phyloP scores from a whole-genome alignment of 1,140 invertebrate species.

The Aculops lycopersici region DNA sequence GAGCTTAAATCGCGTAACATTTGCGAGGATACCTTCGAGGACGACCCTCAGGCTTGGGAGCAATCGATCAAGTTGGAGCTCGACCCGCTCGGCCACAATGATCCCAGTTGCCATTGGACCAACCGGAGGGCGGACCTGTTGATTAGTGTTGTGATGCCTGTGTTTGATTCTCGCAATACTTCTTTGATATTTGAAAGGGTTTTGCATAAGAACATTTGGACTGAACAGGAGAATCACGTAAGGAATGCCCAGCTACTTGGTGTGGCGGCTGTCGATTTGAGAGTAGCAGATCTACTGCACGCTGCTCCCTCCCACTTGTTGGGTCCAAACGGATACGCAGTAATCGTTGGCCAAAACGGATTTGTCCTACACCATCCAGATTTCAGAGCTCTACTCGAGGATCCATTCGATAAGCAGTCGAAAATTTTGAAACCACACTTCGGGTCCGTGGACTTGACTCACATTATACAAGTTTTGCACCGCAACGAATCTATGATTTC shows the following conservation, averaged over 20 bases:
- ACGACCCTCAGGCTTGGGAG: too few species aligned
- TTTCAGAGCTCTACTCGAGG: slow-evolving; percentile 44
- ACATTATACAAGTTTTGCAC: slow-evolving; percentile 37
- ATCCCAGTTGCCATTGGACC: neutral
- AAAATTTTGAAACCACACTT: slow-evolving; percentile 64
- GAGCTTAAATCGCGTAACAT: neutral
- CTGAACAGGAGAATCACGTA: slow-evolving; percentile 3
- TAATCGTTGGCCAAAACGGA: slow-evolving; percentile 85
- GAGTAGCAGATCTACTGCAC: slow-evolving; percentile 62
- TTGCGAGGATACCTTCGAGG: too few species aligned
- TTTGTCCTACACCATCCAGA: slow-evolving; percentile 91
- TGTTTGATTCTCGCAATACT: slow-evolving; percentile 54
- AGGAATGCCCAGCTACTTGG: slow-evolving; percentile 32
- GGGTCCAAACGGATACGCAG: slow-evolving; percentile 79
- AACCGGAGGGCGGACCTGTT: slow-evolving; percentile 23
- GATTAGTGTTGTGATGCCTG: slow-evolving; percentile 64
- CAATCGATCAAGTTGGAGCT: neutral
- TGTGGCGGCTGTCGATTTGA: slow-evolving; percentile 71
- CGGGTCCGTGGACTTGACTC: slow-evolving; percentile 63
- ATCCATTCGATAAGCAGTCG: slow-evolving; percentile 61
- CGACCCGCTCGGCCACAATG: slow-evolving; percentile 1
- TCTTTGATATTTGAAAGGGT: slow-evolving; percentile 1
- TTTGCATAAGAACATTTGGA: slow-evolving; percentile 10
- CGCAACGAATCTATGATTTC: too few species aligned
- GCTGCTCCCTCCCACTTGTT: slow-evolving; percentile 66